Percentiles rank a stretch among this genome's conserved stretches.
Evolutionary conservation across 2,113 vertebrate genomes (phyloP).

Genomic region (Perca schrenkii): DNA sequence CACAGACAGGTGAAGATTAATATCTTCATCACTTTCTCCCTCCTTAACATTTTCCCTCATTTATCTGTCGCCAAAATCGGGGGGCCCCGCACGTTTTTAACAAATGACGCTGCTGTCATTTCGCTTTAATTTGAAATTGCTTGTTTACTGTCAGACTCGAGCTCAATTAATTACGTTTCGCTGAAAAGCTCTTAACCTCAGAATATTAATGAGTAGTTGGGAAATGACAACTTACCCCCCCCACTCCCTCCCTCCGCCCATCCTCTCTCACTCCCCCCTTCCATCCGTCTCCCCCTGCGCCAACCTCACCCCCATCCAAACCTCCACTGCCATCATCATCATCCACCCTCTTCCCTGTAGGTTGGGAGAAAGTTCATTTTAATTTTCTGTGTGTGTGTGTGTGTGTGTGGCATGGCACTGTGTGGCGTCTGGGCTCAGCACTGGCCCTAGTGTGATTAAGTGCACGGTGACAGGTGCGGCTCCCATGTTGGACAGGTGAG

Average conservation of each 20-base stretch:
- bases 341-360: slow-evolving; percentile 73
- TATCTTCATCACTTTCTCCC: slow-evolving; percentile 95
- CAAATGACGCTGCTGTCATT: slow-evolving; percentile 99
- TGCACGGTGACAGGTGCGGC: slow-evolving; percentile 86
- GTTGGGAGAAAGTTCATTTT: slow-evolving; percentile 99
- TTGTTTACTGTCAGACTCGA: slow-evolving; percentile 99
- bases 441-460: slow-evolving; percentile 85
- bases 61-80: slow-evolving; percentile 99
- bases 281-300: slow-evolving; percentile 62
- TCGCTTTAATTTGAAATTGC: slow-evolving; percentile 99
- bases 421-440: slow-evolving; percentile 73
- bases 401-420: slow-evolving; percentile 51
- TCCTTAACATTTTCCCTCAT: slow-evolving; percentile 95
- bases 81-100: slow-evolving; percentile 93
- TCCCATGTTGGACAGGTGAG: slow-evolving; percentile 86
- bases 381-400: slow-evolving; percentile 84
- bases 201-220: slow-evolving; percentile 99
- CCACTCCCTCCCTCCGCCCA: slow-evolving; percentile 19
- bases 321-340: slow-evolving; percentile 70
- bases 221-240: slow-evolving; percentile 94
- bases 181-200: slow-evolving; percentile 99
- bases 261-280: slow-evolving; percentile 44
- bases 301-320: slow-evolving; percentile 70
- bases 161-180: slow-evolving; percentile 99
- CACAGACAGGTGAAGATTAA: slow-evolving; percentile 99